Evolutionary conservation across 2,888 invertebrate genomes (phyloP).

Genomic region (Ashinkailepas kermadecensis): DNA sequence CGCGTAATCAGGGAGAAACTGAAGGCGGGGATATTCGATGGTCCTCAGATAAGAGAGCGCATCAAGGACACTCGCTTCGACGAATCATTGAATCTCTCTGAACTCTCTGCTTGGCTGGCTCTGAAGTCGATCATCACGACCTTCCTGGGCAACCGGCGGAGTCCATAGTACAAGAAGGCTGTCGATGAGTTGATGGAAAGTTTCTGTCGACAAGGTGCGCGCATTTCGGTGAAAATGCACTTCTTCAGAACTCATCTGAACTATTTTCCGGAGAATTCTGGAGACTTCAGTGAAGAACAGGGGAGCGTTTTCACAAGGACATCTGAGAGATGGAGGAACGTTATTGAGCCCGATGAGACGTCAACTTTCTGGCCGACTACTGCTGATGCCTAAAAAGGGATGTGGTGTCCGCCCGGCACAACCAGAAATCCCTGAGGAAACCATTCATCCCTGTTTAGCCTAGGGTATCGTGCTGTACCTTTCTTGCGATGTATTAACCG

Average conservation of each 20-base stretch:
- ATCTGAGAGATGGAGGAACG: conserved; percentile 37
- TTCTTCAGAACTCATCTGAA: conserved; percentile 39
- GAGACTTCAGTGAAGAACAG: conserved; percentile 40
- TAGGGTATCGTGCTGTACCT: too few species aligned
- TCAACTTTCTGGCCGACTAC: conserved; percentile 39
- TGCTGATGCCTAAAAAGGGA: conserved; percentile 28
- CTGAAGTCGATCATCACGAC: too few species aligned
- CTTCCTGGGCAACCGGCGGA: background rate
- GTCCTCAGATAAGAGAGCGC: too few species aligned
- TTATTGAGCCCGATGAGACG: conserved; percentile 38
- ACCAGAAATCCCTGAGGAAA: too few species aligned
- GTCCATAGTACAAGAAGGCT: background rate
- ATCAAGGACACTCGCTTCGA: too few species aligned
- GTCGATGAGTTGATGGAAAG: conserved; percentile 1
- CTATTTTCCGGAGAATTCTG: conserved; percentile 40
- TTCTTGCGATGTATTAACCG: too few species aligned
- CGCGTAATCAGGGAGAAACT: too few species aligned
- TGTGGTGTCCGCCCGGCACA: too few species aligned
- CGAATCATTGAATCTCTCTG: too few species aligned
- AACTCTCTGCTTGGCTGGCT: too few species aligned
- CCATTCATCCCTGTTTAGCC: too few species aligned
- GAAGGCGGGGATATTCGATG: too few species aligned
- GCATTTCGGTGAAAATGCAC: conserved; percentile 40
- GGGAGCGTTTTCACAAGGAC: conserved; percentile 41
- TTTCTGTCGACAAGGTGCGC: conserved; percentile 35